phyloP scores from a whole-genome alignment of 2,888 invertebrate genomes.

The Eupeodes luniger region DNA sequence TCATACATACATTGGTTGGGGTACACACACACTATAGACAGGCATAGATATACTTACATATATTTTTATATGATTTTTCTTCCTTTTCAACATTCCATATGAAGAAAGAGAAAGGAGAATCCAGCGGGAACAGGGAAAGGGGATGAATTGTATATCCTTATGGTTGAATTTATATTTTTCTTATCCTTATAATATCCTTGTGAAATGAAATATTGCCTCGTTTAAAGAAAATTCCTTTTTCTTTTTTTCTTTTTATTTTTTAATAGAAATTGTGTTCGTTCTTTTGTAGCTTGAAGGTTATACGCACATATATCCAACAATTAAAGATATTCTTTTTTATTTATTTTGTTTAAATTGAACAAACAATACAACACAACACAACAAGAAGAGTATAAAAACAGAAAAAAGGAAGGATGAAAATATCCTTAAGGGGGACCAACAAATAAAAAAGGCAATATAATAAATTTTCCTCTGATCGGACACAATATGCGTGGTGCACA shows the following conservation, averaged over 20 bases:
- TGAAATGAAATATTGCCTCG: constrained; percentile 72
- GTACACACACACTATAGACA: neutral
- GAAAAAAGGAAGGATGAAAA: constrained; percentile 33
- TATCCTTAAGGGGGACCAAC: constrained; percentile 50
- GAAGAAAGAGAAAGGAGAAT: neutral
- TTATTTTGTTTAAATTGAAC: neutral
- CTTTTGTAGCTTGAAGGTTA: constrained; percentile 53
- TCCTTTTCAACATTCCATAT: constrained; percentile 43
- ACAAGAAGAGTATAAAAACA: neutral
- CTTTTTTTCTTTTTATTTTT: constrained; percentile 14
- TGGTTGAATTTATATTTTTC: constrained; percentile 62
- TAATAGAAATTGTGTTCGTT: constrained; percentile 6
- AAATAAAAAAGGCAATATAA: constrained; percentile 41
- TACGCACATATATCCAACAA: constrained; percentile 46
- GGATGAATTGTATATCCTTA: constrained; percentile 70
- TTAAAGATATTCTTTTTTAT: constrained; percentile 55
- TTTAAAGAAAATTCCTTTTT: constrained; percentile 50
- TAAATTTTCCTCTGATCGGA: constrained; percentile 66
- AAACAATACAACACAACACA: neutral
- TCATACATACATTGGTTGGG: neutral
- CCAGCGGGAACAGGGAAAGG: neutral
- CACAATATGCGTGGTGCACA: constrained; percentile 67
- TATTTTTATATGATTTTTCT: constrained; percentile 19
- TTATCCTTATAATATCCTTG: constrained; percentile 61
- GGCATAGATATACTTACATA: constrained; percentile 17